Evolutionary conservation across 2,113 vertebrate genomes (phyloP).

Genomic region (Periophthalmus modestus): DNA sequence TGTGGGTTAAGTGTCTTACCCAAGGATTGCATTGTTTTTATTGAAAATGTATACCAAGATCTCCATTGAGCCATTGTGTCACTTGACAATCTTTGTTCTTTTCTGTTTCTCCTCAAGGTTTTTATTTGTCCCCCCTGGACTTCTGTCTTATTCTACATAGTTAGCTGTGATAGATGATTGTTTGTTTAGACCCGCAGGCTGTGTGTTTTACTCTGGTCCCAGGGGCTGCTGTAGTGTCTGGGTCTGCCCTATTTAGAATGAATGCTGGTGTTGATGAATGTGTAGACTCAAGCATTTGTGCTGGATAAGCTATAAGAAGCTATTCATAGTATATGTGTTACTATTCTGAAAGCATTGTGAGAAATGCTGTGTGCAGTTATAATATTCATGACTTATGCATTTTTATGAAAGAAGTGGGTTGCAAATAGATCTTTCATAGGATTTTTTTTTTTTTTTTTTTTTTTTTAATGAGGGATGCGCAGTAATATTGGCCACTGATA

Average conservation of each 20-base stretch:
- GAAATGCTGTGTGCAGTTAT: not conserved
- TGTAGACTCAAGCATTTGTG: not conserved
- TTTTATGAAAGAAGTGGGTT: not conserved
- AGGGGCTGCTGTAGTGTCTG: not conserved
- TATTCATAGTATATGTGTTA: slow-evolving; percentile 36
- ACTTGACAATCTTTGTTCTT: not conserved
- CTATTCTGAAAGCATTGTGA: not conserved
- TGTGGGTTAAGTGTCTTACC: not conserved
- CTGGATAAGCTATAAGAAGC: slow-evolving; percentile 33
- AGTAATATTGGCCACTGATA: too few relatives aligned
- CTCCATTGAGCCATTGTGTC: not conserved
- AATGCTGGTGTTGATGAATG: slow-evolving; percentile 7
- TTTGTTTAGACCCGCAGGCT: not conserved
- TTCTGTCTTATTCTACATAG: not conserved
- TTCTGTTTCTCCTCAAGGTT: not conserved
- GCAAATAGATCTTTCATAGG: not conserved
- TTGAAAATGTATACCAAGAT: too few relatives aligned
- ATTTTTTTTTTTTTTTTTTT: too few relatives aligned
- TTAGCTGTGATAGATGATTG: not conserved
- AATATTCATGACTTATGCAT: not conserved
- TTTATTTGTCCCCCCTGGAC: not conserved
- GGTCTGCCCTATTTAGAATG: not conserved
- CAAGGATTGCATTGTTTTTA: not conserved
- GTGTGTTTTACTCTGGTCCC: not conserved
- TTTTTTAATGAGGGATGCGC: too few relatives aligned